phyloP scores from a whole-genome alignment of 2,797 vertebrate genomes.

The Spinibarbus caldwelli region DNA sequence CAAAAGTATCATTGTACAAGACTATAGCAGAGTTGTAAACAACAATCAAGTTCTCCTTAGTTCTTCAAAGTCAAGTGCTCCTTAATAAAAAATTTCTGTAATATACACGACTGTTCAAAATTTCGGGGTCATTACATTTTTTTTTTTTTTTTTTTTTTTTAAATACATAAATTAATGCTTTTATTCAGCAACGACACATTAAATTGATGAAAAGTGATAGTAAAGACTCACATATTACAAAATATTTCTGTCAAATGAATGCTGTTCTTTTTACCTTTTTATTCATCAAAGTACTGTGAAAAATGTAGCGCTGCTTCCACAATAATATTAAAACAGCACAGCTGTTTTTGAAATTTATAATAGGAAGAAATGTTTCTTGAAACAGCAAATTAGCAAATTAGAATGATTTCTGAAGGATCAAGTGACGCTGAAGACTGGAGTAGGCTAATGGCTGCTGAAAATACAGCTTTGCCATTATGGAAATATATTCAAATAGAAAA shows the following conservation, averaged over 20 bases:
- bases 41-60: background rate
- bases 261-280: background rate
- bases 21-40: background rate
- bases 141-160: background rate
- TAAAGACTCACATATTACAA: background rate
- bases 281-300: background rate
- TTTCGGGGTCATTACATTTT: background rate
- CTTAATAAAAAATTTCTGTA: background rate
- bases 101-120: background rate
- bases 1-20: background rate
- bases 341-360: background rate
- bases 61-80: background rate
- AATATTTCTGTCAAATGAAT: background rate
- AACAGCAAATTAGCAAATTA: background rate
- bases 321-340: background rate
- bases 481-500: background rate
- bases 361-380: background rate
- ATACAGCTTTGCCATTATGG: background rate
- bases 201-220: background rate
- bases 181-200: background rate
- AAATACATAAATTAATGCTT: background rate
- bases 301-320: background rate
- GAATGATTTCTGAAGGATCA: background rate
- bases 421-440: background rate
- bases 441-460: background rate